These are phyloP conservation scores for Melanophora roralis DNA, from an alignment of 2,888 invertebrate genomes.

Conservation along the genomic window DNA sequence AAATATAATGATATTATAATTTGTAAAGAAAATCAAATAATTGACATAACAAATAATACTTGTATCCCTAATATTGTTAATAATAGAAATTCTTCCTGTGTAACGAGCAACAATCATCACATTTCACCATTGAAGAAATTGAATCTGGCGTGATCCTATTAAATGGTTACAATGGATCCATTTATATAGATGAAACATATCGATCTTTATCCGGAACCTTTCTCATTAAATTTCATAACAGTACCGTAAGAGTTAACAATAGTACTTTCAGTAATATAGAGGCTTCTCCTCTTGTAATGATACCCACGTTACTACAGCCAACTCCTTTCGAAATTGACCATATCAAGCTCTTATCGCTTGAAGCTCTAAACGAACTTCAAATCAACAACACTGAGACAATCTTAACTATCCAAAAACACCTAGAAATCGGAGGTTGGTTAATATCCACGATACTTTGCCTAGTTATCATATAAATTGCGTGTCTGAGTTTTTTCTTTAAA, in stretches of 20 bases:
- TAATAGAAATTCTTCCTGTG: neutral
- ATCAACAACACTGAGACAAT: conserved; percentile 11
- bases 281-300: conserved; percentile 11
- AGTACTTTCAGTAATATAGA: conserved; percentile 20
- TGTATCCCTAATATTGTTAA: neutral
- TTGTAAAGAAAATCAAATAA: conserved; percentile 1
- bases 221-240: neutral
- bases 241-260: neutral
- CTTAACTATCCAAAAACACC: neutral
- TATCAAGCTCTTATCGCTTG: neutral
- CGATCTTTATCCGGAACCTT: neutral
- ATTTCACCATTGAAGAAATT: neutral
- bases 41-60: neutral
- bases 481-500: too few relatives aligned
- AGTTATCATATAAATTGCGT: too few relatives aligned
- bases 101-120: conserved; percentile 1
- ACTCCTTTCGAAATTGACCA: neutral
- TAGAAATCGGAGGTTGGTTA: conserved; percentile 5
- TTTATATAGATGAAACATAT: neutral
- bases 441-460: conserved; percentile 1
- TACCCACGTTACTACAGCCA: conserved; percentile 15
- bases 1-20: neutral
- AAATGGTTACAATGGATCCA: neutral
- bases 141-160: neutral
- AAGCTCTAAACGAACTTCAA: conserved; percentile 10